These are phyloP conservation scores for Pogonomyrmex barbatus DNA, from an alignment of 1,140 invertebrate genomes.

Conservation along the genomic window DNA sequence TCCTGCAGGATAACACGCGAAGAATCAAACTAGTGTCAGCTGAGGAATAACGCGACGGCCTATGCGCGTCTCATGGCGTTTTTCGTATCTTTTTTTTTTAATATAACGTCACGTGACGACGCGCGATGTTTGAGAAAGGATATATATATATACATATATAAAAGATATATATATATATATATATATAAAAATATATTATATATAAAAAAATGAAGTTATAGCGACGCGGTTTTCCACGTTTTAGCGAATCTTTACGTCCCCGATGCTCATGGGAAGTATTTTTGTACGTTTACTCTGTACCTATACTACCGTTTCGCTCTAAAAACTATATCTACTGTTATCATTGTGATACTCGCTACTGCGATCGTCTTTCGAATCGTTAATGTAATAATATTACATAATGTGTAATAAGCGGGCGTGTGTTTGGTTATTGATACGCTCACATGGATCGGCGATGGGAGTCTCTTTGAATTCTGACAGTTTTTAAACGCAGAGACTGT, in stretches of 20 bases:
- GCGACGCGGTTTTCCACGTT: slow-evolving; percentile 75
- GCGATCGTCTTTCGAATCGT: slow-evolving; percentile 76
- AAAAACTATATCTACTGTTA: slow-evolving; percentile 81
- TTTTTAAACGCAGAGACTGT: slow-evolving; percentile 57
- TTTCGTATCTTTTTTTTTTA: slow-evolving; percentile 30
- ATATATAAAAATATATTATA: slow-evolving; percentile 22
- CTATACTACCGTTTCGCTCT: slow-evolving; percentile 79
- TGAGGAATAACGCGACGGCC: slow-evolving; percentile 75
- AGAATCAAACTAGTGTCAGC: slow-evolving; percentile 73
- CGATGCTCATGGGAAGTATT: slow-evolving; percentile 81
- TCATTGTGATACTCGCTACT: slow-evolving; percentile 81
- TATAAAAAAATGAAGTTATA: slow-evolving; percentile 50
- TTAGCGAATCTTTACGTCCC: slow-evolving; percentile 78
- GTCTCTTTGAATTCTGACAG: slow-evolving; percentile 60
- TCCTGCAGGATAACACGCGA: slow-evolving; percentile 57
- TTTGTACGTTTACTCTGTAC: slow-evolving; percentile 84
- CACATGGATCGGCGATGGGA: slow-evolving; percentile 52
- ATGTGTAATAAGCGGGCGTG: slow-evolving; percentile 65
- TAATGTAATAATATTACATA: slow-evolving; percentile 73
- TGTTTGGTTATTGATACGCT: slow-evolving; percentile 67
- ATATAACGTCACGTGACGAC: slow-evolving; percentile 57
- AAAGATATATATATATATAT: slow-evolving; percentile 54
- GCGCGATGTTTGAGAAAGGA: slow-evolving; percentile 69
- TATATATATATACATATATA: slow-evolving; percentile 38
- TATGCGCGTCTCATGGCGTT: slow-evolving; percentile 70